A percentile compares a stretch with the other conserved stretches of the same genome.
Evolutionary conservation across 2,113 vertebrate species (phyloP).

Genomic region (Paramisgurnus dabryanus): DNA sequence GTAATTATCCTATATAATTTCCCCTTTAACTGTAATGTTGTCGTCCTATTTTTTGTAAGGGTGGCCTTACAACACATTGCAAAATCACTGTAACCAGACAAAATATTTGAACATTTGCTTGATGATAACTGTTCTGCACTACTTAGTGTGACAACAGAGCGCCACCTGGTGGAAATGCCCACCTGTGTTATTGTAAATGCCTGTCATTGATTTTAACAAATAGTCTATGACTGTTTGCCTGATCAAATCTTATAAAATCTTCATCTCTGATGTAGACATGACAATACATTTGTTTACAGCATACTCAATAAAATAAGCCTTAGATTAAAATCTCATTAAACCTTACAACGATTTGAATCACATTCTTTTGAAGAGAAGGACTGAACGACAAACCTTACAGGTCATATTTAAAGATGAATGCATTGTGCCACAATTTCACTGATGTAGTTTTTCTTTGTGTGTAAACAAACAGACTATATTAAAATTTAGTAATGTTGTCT

Average conservation of each 20-base stretch:
- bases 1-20: no score
- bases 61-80: no score
- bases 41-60: no score
- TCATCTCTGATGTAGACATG: not conserved
- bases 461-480: constrained; percentile 20
- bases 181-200: not conserved
- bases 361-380: not conserved
- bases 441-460: constrained; percentile 24
- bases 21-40: no score
- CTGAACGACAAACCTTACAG: constrained; percentile 15
- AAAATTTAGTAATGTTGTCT: constrained; percentile 43
- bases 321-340: constrained; percentile 5
- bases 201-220: not conserved
- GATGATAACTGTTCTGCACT: not conserved
- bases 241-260: not conserved
- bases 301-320: constrained; percentile 1
- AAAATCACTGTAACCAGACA: no score
- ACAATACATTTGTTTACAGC: not conserved
- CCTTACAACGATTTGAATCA: not conserved
- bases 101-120: constrained; percentile 19
- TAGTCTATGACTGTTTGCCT: not conserved
- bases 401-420: constrained; percentile 45
- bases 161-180: constrained; percentile 28
- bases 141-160: not conserved
- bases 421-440: constrained; percentile 24